Evolutionary conservation across 1,140 invertebrate genomes (phyloP).

Genomic region (Atopsyche davidsoni): DNA sequence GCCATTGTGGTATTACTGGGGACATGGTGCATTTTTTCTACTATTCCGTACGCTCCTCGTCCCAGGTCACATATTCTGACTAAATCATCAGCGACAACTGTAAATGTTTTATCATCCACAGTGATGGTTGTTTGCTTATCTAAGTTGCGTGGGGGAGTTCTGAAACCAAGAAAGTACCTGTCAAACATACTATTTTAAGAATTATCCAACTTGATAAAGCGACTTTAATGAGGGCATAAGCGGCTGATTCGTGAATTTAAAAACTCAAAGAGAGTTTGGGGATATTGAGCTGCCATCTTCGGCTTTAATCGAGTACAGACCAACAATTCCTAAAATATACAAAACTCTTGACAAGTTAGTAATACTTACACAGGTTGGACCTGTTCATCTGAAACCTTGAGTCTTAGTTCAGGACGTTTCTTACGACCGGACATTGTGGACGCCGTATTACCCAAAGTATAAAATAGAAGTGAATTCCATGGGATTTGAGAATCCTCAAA

Average conservation of each 20-base stretch:
- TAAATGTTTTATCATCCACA: constrained; percentile 77
- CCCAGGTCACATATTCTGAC: constrained; percentile 85
- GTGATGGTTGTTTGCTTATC: constrained; percentile 82
- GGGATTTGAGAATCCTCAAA: constrained; percentile 9
- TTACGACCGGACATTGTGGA: constrained; percentile 30
- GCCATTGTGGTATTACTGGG: constrained; percentile 87
- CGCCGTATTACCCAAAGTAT: constrained; percentile 13
- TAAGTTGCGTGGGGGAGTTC: constrained; percentile 72
- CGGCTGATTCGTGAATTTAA: too few species aligned
- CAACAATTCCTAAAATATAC: too few species aligned
- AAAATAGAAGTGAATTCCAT: constrained; percentile 10
- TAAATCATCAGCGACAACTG: constrained; percentile 86
- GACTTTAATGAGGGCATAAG: too few species aligned
- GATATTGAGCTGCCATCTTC: too few species aligned
- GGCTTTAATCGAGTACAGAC: too few species aligned
- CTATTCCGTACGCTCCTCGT: constrained; percentile 91
- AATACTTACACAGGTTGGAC: constrained; percentile 41
- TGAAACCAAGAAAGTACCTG: too few species aligned
- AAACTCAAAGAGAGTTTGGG: too few species aligned
- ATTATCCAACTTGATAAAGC: too few species aligned
- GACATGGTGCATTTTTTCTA: constrained; percentile 92
- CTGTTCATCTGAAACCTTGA: constrained; percentile 45
- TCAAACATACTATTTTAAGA: too few species aligned
- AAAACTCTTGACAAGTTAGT: too few species aligned
- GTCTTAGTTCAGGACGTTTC: constrained; percentile 40